Evolutionary conservation across 1,140 invertebrate genomes (phyloP).

Genomic region (Drosophila paulistorum): DNA sequence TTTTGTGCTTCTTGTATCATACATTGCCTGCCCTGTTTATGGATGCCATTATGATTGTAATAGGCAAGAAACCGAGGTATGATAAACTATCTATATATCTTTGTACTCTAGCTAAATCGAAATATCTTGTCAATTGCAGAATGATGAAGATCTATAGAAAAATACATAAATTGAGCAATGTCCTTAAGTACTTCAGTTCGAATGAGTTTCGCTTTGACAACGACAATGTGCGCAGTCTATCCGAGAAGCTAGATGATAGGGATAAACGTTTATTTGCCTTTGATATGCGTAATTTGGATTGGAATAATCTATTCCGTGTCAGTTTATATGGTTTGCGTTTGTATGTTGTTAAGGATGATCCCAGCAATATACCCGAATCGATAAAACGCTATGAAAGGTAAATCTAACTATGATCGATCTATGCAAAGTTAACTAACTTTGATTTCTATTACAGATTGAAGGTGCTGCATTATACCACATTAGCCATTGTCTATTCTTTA

Average conservation of each 20-base stretch:
- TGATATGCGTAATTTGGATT: constrained; percentile 87
- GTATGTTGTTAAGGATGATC: constrained; percentile 89
- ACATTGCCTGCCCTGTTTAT: constrained; percentile 86
- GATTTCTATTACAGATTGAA: constrained; percentile 64
- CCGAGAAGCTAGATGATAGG: constrained; percentile 85
- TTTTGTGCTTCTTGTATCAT: constrained; percentile 85
- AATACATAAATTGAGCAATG: constrained; percentile 88
- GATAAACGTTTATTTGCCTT: constrained; percentile 89
- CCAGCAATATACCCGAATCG: constrained; percentile 86
- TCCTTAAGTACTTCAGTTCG: constrained; percentile 88
- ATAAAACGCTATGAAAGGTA: constrained; percentile 85
- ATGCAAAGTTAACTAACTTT: neutral
- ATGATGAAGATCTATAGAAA: constrained; percentile 89
- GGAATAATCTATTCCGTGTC: constrained; percentile 86
- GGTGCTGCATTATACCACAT: constrained; percentile 70
- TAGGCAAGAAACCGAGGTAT: constrained; percentile 85
- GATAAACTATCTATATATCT: neutral
- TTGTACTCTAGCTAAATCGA: too few relatives aligned
- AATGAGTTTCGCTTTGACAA: constrained; percentile 89
- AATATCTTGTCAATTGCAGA: constrained; percentile 80
- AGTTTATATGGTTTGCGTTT: constrained; percentile 87
- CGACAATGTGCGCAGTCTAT: constrained; percentile 87
- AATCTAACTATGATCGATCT: constrained; percentile 1
- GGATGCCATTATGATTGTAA: constrained; percentile 84
- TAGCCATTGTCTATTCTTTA: constrained; percentile 67